Percentiles rank a stretch among this genome's conserved stretches.
These are phyloP conservation scores for Phoebastria nigripes DNA, from an alignment of 2,797 vertebrate species.

Conservation along the genomic window DNA sequence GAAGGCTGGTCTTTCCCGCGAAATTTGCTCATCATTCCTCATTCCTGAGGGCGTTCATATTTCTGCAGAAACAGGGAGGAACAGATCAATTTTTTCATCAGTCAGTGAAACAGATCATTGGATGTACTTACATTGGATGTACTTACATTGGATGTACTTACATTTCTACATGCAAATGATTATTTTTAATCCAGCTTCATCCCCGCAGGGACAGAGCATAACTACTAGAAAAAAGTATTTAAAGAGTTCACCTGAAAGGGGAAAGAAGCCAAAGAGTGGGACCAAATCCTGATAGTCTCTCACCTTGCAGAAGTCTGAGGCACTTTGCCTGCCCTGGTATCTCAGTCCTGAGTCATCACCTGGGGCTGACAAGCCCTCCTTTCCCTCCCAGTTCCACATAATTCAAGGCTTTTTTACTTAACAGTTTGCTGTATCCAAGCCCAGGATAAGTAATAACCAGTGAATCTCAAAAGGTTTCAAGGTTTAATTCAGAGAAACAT, in stretches of 20 bases:
- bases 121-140: neutral
- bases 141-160: neutral
- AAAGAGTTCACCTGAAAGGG: neutral
- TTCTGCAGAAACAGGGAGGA: neutral
- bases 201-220: neutral
- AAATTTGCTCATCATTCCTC: neutral
- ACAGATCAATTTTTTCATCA: neutral
- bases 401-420: neutral
- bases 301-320: neutral
- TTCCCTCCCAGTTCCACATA: neutral
- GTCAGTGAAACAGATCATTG: neutral
- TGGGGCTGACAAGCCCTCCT: neutral
- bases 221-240: neutral
- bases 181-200: neutral
- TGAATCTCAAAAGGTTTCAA: neutral
- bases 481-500: slow-evolving; percentile 1
- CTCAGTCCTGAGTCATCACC: neutral
- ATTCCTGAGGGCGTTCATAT: neutral
- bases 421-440: neutral
- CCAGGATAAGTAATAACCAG: neutral
- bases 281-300: neutral
- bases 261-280: neutral
- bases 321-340: neutral
- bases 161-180: neutral
- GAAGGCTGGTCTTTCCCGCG: neutral